Percentiles rank a stretch among this genome's conserved stretches.
Conservation (phyloP, 2,113 vertebrate genomes). For the Malurus alboscapulatus region DNA sequence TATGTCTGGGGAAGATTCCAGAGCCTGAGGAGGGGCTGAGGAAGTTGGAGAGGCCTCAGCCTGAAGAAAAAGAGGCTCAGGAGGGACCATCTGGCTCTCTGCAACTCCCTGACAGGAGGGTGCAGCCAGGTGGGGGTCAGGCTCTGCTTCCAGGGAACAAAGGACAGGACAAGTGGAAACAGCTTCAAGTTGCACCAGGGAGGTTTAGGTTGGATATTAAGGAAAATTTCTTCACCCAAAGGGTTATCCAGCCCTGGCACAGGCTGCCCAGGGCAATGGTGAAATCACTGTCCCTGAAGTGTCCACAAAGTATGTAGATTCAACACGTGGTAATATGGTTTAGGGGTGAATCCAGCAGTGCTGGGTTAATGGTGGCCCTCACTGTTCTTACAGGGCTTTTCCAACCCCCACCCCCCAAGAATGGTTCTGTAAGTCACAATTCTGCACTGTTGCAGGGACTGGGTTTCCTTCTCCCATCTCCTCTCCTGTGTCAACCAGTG, state of each 20-base stretch:
- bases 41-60: background rate
- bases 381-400: background rate
- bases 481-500: background rate
- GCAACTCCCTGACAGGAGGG: background rate
- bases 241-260: background rate
- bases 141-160: background rate
- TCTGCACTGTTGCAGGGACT: background rate
- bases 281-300: background rate
- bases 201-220: background rate
- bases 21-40: background rate
- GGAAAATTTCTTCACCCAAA: background rate
- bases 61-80: background rate
- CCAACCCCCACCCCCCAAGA: background rate
- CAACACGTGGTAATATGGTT: background rate
- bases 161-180: background rate
- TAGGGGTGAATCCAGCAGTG: background rate
- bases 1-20: background rate
- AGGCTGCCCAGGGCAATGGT: background rate
- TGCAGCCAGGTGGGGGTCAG: background rate
- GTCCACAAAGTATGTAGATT: background rate
- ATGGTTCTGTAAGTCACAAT: accelerated
- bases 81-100: background rate
- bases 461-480: background rate
- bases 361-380: background rate
- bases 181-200: background rate